Evolutionary conservation across 2,888 invertebrate genomes (phyloP), one percentile per base, ranked within the genome.

Genomic region (Ophraella communa): DNA sequence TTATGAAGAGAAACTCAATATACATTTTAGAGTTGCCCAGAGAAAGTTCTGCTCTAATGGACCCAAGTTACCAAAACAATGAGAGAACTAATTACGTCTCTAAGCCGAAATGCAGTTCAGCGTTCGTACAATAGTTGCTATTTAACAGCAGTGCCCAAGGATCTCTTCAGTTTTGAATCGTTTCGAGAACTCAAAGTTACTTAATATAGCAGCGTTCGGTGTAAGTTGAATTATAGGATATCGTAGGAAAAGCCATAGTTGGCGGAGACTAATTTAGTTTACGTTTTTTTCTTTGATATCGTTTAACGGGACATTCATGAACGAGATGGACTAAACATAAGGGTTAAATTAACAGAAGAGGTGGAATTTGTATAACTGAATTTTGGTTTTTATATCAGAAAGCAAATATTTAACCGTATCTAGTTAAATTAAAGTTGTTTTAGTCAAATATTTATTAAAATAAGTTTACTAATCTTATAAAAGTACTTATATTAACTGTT

Each of bases 81-180:
- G 59, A 67, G 52, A 51, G 64, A 67, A 67, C 67, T 67, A 67
- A 67, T 64, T 64, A 67, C 61, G 52, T 47, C 51, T 58, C 42
- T 42, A 55, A 51, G 44, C 55, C 17, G 49, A 55, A 63, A 57
- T 57, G 60, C 33, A 35, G 17, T 49, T 30, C 33, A 17, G 23
- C 52, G 52, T 51, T 59, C 64, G n/a, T n/a, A 72, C 68, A 72
- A 70, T 70, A 67, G 72, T 70, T 66, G 62, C 49, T 66, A 67
- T 63, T 69, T 68, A 66, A 65, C 69, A 68, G 66, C 67, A 47
- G 64, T 66, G 67, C 67, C 64, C 65, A 64, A 63, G 63, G 65
- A 65, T 59, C 66, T 64, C 65, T 70, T 62, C 59, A 64, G 65
- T 56, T 67, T 49, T 8, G 53, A 55, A 24, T 65, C 56, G 33